Conservation (phyloP, 2,113 vertebrate genomes). For the Ibidorhyncha struthersii region DNA sequence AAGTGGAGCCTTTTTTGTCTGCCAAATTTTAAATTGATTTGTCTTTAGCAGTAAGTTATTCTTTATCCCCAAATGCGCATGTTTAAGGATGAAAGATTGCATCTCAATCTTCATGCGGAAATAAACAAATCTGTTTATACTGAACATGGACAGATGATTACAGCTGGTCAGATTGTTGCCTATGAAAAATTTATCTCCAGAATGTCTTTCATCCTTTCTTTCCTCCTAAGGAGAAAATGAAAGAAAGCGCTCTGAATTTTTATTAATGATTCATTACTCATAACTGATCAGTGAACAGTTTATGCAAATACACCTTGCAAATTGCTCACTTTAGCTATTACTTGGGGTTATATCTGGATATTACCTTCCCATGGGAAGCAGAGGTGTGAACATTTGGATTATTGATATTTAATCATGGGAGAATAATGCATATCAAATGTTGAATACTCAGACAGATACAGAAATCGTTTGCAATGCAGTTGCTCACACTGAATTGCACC, state of each 20-base stretch:
- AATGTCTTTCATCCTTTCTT: conserved; percentile 20
- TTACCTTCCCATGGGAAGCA: background rate
- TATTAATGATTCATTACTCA: conserved; percentile 42
- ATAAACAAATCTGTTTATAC: conserved; percentile 1
- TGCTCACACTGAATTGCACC: background rate
- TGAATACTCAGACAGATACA: conserved; percentile 1
- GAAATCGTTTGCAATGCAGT: background rate
- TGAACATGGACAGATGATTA: background rate
- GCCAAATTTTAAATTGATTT: background rate
- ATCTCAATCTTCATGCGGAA: background rate
- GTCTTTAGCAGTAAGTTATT: background rate
- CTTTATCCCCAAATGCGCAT: background rate
- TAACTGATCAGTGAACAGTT: conserved; percentile 40
- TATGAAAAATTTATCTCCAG: conserved; percentile 1
- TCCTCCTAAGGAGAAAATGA: conserved; percentile 24
- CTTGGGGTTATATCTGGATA: conserved; percentile 5
- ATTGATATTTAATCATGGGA: conserved; percentile 16
- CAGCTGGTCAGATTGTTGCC: conserved; percentile 5
- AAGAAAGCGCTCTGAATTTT: conserved; percentile 33
- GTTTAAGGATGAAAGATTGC: background rate
- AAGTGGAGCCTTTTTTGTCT: background rate
- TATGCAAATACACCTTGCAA: conserved; percentile 39
- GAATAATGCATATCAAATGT: background rate
- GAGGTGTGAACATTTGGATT: conserved; percentile 27
- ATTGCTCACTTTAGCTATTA: conserved; percentile 21